A percentile compares a stretch with the other conserved stretches of the same genome.
Conservation (phyloP, 2,797 vertebrate species). For the Setipinna tenuifilis region DNA sequence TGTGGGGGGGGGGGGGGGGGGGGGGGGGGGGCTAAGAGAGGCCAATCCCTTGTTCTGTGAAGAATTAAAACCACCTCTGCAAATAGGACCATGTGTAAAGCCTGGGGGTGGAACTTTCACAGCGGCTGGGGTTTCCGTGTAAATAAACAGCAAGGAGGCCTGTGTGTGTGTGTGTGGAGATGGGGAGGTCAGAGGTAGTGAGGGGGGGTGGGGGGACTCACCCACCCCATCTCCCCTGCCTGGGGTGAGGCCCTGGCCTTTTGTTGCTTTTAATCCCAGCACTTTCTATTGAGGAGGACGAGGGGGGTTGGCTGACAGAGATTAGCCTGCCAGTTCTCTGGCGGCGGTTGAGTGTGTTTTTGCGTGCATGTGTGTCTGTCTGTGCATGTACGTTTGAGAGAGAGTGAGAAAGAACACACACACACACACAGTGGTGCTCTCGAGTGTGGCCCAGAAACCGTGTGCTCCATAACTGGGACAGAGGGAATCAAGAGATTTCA, state of each 20-base stretch:
- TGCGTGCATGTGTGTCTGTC: conserved; percentile 69
- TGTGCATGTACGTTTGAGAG: conserved; percentile 66
- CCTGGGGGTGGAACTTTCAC: conserved; percentile 76
- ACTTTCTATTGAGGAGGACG: conserved; percentile 67
- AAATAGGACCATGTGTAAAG: conserved; percentile 76
- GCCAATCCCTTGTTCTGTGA: conserved; percentile 69
- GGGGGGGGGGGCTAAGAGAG: conserved; percentile 66
- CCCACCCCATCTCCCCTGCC: conserved; percentile 64
- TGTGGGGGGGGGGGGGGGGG: conserved; percentile 34
- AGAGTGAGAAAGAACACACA: conserved; percentile 41
- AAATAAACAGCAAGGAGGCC: conserved; percentile 81
- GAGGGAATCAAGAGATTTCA: conserved; percentile 53
- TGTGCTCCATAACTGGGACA: conserved; percentile 49
- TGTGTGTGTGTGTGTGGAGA: conserved; percentile 62
- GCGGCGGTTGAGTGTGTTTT: conserved; percentile 46
- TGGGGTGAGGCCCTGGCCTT: conserved; percentile 71
- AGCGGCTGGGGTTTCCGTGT: conserved; percentile 79
- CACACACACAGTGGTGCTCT: conserved; percentile 44
- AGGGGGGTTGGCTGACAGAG: conserved; percentile 67
- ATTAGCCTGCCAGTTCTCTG: conserved; percentile 68
- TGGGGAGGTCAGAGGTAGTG: conserved; percentile 61
- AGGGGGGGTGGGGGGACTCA: conserved; percentile 71
- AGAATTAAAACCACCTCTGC: conserved; percentile 80
- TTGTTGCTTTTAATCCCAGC: conserved; percentile 77
- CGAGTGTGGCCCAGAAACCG: conserved; percentile 52